These are phyloP conservation scores for Globodera rostochiensis DNA, from an alignment of 1,140 invertebrate genomes.

Conservation along the genomic window DNA sequence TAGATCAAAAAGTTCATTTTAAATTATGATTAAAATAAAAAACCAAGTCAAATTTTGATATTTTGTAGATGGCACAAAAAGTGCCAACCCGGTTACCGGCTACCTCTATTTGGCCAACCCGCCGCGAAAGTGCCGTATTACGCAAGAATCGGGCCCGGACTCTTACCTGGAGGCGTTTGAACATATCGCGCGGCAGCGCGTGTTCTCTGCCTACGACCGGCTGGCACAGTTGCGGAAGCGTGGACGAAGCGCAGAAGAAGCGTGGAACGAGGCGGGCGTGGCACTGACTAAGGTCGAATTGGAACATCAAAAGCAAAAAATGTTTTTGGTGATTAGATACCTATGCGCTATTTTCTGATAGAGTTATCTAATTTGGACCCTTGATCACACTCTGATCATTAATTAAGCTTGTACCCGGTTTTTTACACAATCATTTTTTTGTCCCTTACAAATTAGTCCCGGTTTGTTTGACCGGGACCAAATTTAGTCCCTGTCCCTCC, in stretches of 20 bases:
- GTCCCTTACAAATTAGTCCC: too few relatives aligned
- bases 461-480: too few relatives aligned
- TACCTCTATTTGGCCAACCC: conserved; percentile 25
- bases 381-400: too few relatives aligned
- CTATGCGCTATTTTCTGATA: too few relatives aligned
- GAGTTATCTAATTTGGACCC: too few relatives aligned
- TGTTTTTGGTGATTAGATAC: background rate
- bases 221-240: conserved; percentile 43
- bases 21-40: background rate
- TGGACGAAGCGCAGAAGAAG: conserved; percentile 45
- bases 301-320: background rate
- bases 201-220: conserved; percentile 48
- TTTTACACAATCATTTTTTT: too few relatives aligned
- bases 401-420: too few relatives aligned
- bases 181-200: conserved; percentile 60
- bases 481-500: too few relatives aligned
- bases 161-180: conserved; percentile 51
- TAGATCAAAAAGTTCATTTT: background rate
- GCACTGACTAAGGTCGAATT: conserved; percentile 49
- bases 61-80: background rate
- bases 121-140: background rate
- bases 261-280: conserved; percentile 60
- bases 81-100: conserved; percentile 37
- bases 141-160: background rate
- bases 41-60: background rate